Conservation (phyloP, 2,113 vertebrate species). For the Xenotilapia longispinis region DNA sequence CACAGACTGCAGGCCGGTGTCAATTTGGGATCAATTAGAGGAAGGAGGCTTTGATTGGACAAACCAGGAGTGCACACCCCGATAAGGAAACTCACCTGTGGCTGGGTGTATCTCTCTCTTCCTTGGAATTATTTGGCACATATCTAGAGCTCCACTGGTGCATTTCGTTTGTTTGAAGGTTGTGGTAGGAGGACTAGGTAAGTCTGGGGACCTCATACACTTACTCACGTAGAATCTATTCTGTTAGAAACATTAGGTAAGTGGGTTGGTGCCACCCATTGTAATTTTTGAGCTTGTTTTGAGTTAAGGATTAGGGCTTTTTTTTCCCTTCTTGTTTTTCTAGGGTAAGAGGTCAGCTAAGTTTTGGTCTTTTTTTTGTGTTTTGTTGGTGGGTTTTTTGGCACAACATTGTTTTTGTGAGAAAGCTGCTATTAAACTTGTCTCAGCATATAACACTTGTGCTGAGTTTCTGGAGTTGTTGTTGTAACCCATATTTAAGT, state of each 20-base stretch:
- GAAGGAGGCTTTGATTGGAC: neutral
- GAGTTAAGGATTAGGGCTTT: neutral
- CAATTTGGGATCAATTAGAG: neutral
- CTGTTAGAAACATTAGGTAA: neutral
- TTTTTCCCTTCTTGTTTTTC: neutral
- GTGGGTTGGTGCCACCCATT: neutral
- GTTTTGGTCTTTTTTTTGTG: neutral
- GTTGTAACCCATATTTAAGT: neutral
- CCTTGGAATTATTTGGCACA: neutral
- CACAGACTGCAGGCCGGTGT: neutral
- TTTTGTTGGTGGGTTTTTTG: accelerated
- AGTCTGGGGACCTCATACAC: neutral
- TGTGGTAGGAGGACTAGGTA: neutral
- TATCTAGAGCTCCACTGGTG: neutral
- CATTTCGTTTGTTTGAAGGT: neutral
- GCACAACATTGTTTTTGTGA: neutral
- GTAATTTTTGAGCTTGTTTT: neutral
- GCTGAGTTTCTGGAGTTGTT: neutral
- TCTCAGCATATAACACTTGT: neutral
- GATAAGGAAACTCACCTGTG: neutral
- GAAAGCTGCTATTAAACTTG: neutral
- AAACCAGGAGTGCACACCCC: neutral
- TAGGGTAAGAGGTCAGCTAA: neutral
- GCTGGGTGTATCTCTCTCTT: neutral
- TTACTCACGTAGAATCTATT: neutral